These are phyloP conservation scores for Athene noctua DNA, from an alignment of 2,113 vertebrate species.

Conservation along the genomic window DNA sequence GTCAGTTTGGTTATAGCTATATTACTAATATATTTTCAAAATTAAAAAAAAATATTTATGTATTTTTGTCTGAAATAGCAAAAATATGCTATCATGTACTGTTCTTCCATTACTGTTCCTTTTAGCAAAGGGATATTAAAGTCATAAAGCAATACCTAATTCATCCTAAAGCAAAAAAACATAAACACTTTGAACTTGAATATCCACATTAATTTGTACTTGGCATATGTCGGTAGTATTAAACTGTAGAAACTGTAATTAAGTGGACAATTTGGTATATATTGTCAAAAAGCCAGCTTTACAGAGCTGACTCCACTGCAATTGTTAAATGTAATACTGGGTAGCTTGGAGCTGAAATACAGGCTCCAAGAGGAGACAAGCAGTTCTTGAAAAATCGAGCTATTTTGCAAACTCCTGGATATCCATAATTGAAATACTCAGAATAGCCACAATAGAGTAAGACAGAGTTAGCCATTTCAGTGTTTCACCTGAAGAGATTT, in stretches of 20 bases:
- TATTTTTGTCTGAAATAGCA: background rate
- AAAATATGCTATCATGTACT: background rate
- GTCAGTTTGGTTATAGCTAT: background rate
- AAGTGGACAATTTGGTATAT: background rate
- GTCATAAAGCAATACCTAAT: background rate
- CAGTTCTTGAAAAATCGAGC: background rate
- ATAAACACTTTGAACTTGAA: background rate
- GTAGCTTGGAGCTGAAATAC: background rate
- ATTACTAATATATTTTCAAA: background rate
- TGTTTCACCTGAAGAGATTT: background rate
- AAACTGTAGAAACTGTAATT: background rate
- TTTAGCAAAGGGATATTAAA: background rate
- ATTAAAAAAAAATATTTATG: background rate
- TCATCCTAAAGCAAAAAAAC: background rate
- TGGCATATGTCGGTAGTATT: background rate
- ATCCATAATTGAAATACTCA: background rate
- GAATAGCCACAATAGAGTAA: background rate
- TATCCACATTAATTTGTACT: background rate
- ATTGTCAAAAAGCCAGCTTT: background rate
- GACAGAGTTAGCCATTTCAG: background rate
- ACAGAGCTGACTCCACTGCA: background rate
- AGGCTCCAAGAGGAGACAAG: background rate
- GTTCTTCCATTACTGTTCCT: background rate
- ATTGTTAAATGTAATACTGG: background rate
- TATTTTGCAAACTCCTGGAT: background rate